Evolutionary conservation across 2,888 invertebrate species (phyloP).

Genomic region (Tenthredo scrophulariae): DNA sequence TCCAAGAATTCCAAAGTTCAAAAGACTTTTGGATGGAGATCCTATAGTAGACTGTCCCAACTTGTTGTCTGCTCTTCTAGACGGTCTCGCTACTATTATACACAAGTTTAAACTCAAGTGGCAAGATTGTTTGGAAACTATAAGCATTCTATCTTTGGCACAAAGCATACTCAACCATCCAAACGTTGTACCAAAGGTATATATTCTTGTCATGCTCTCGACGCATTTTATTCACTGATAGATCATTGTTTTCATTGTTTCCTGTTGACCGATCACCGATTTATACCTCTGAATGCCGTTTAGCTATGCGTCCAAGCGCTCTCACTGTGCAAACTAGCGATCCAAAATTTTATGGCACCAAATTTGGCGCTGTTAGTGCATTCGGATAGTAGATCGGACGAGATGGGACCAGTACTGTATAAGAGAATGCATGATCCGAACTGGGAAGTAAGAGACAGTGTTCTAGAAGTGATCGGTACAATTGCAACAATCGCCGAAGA

Average conservation of each 20-base stretch:
- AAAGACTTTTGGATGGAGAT: slow-evolving; percentile 73
- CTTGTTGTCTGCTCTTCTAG: slow-evolving; percentile 84
- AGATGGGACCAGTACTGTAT: slow-evolving; percentile 84
- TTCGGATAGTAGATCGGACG: slow-evolving; percentile 82
- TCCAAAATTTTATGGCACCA: slow-evolving; percentile 88
- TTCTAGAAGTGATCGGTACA: slow-evolving; percentile 86
- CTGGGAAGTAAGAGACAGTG: slow-evolving; percentile 91
- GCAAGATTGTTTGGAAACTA: slow-evolving; percentile 89
- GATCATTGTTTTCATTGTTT: not conserved
- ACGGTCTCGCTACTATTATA: slow-evolving; percentile 83
- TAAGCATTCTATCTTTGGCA: slow-evolving; percentile 82
- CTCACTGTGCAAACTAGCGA: slow-evolving; percentile 85
- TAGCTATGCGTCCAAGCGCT: slow-evolving; percentile 87
- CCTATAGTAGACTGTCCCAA: slow-evolving; percentile 78
- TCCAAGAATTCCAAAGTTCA: slow-evolving; percentile 58
- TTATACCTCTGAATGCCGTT: slow-evolving; percentile 72
- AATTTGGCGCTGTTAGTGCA: slow-evolving; percentile 88
- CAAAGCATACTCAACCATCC: slow-evolving; percentile 80
- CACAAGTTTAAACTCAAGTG: slow-evolving; percentile 87
- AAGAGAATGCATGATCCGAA: slow-evolving; percentile 85
- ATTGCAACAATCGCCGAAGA: slow-evolving; percentile 85
- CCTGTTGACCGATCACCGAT: slow-evolving; percentile 10
- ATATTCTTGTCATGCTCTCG: too few species aligned
- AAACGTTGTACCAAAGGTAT: slow-evolving; percentile 80
- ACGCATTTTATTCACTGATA: too few species aligned